Evolutionary conservation across 2,113 vertebrate genomes (phyloP).

Genomic region (Typhlomys cinereus): DNA sequence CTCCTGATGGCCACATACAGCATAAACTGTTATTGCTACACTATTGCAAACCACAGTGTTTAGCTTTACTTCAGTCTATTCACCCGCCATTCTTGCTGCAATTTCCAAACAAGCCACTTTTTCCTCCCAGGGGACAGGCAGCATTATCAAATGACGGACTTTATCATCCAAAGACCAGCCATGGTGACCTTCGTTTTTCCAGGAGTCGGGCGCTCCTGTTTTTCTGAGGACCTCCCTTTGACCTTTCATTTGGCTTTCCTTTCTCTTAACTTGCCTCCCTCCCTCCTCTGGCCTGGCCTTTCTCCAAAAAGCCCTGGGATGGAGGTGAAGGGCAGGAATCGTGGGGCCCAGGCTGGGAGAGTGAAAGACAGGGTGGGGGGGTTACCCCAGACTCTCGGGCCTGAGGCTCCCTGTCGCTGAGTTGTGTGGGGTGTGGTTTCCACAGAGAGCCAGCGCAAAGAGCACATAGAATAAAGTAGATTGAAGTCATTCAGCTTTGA

Average conservation of each 20-base stretch:
- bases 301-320: background rate
- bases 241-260: conserved; percentile 13
- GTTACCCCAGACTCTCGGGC: background rate
- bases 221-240: conserved; percentile 58
- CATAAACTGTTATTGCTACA: background rate
- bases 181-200: conserved; percentile 26
- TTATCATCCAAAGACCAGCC: background rate
- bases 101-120: background rate
- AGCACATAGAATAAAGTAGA: conserved; percentile 31
- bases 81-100: background rate
- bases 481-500: conserved; percentile 53
- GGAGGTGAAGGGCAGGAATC: background rate
- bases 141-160: background rate
- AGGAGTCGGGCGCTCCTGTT: background rate
- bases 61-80: background rate
- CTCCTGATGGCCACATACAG: background rate
- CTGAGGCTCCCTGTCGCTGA: background rate
- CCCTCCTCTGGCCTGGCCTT: conserved; percentile 3
- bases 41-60: background rate
- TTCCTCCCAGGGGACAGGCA: background rate
- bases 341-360: too few relatives aligned
- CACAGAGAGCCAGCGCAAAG: background rate
- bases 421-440: background rate
- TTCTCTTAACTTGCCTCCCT: conserved; percentile 12
- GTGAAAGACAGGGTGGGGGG: background rate